Evolutionary conservation across 1,140 invertebrate species (phyloP), one percentile per base, ranked within the genome.

Genomic region (Pogonomyrmex barbatus): DNA sequence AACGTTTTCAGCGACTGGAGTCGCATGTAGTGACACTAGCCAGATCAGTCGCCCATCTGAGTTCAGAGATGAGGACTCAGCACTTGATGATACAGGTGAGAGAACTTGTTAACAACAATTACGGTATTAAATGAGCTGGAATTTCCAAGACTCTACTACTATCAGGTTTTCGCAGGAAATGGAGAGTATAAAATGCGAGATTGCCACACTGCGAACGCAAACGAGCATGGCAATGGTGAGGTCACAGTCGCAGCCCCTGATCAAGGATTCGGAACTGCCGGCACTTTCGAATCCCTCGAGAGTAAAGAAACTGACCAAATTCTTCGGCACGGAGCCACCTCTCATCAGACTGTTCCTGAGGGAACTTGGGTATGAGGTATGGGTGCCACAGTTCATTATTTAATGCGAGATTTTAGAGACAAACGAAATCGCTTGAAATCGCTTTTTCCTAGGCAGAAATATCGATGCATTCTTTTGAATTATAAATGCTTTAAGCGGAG

Each of bases 261-360:
- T 95, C 73, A 94, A 94, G 73, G 96, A 96, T 65, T 93, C 95
- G 17, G 96, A 97, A 91, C 94, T 96, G 52, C 96, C 96, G 87
- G 96, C 96, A 42, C 95, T 97, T 88, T 96, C 98, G 39, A 98
- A 98, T 95, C 98, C 98, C 0, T 97, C 96, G 73, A 95, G 97
- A 83, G 97, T 98, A 0, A 97, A 97, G 92, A 97, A 98, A 88
- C 95, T 98, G 60, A 98, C 96, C 52, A 98, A 98, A 95, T 99
- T 99, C 96, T 99, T 99, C 95, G 98, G 98, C 12, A 97, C 98
- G 93, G 98, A 99, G 93, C 98, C 98, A 45, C 98, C 98, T 12
- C 96, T 99, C 56, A 96, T 99, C 93, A 96, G 98, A 93, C 96
- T 99, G 36, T 99, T 99, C 95, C 96, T 99, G 60, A 97, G 98